A percentile compares a stretch with the other conserved stretches of the same genome.
These are phyloP conservation scores for Pyrgilauda ruficollis DNA, from an alignment of 2,113 vertebrate genomes.

Conservation along the genomic window DNA sequence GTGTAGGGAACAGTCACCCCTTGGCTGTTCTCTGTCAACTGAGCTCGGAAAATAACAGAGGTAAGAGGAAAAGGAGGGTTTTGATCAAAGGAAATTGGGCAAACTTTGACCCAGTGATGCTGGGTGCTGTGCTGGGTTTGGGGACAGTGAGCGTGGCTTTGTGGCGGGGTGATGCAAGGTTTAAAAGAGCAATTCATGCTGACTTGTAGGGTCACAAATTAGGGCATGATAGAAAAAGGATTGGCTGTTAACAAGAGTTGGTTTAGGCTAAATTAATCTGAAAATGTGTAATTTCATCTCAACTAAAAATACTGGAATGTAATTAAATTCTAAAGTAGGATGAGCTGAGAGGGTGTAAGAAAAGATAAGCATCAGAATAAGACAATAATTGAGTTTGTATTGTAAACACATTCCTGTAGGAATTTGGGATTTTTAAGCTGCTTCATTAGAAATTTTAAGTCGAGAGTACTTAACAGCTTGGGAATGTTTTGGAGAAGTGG, in stretches of 20 bases:
- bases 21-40: neutral
- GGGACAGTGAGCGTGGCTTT: accelerated
- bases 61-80: neutral
- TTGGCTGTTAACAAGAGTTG: neutral
- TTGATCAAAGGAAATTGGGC: neutral
- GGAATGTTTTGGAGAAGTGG: neutral
- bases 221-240: neutral
- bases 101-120: neutral
- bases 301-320: conserved; percentile 32
- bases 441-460: conserved; percentile 6
- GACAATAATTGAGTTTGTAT: conserved; percentile 25
- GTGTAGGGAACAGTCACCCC: neutral
- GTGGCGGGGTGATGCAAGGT: accelerated
- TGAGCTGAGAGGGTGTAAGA: neutral
- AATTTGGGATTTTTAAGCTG: neutral
- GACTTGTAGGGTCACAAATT: neutral
- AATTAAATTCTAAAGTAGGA: conserved; percentile 43
- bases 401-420: conserved; percentile 4
- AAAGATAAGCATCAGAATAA: neutral
- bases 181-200: neutral
- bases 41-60: neutral
- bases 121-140: neutral
- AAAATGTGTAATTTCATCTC: conserved; percentile 50
- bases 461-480: neutral
- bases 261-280: conserved; percentile 34